phyloP scores from a whole-genome alignment of 2,888 invertebrate genomes.

The Lithophane semibrunnea region DNA sequence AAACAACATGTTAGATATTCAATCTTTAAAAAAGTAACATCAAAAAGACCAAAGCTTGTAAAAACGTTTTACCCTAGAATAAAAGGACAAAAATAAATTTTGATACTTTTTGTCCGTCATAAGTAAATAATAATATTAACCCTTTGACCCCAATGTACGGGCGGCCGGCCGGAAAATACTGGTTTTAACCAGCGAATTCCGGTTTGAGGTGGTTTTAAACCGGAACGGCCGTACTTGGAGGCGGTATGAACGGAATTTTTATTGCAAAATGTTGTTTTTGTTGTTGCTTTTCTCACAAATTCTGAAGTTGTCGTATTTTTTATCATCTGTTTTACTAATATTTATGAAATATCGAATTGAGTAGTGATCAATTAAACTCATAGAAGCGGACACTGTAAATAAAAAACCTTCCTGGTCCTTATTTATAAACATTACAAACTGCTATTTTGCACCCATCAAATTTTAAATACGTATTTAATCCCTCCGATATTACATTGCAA shows the following conservation, averaged over 20 bases:
- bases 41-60: slow-evolving; percentile 22
- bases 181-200: slow-evolving; percentile 75
- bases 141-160: slow-evolving; percentile 67
- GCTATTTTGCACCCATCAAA: background rate
- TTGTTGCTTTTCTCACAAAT: background rate
- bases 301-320: background rate
- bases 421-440: background rate
- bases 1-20: background rate
- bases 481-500: background rate
- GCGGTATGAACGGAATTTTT: slow-evolving; percentile 11
- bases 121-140: slow-evolving; percentile 73
- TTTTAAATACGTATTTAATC: background rate
- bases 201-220: slow-evolving; percentile 64
- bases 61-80: slow-evolving; percentile 39
- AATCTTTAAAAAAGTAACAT: slow-evolving; percentile 18
- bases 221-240: slow-evolving; percentile 42
- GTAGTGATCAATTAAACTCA: background rate
- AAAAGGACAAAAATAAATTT: slow-evolving; percentile 34
- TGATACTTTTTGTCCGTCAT: slow-evolving; percentile 42
- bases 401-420: no score
- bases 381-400: background rate
- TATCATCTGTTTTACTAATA: background rate
- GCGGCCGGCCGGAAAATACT: slow-evolving; percentile 74
- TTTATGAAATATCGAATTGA: background rate
- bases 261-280: slow-evolving; percentile 15